A percentile compares a stretch with the other conserved stretches of the same genome.
Conservation (phyloP, 2,113 vertebrate species). For the Gadus chalcogrammus region DNA sequence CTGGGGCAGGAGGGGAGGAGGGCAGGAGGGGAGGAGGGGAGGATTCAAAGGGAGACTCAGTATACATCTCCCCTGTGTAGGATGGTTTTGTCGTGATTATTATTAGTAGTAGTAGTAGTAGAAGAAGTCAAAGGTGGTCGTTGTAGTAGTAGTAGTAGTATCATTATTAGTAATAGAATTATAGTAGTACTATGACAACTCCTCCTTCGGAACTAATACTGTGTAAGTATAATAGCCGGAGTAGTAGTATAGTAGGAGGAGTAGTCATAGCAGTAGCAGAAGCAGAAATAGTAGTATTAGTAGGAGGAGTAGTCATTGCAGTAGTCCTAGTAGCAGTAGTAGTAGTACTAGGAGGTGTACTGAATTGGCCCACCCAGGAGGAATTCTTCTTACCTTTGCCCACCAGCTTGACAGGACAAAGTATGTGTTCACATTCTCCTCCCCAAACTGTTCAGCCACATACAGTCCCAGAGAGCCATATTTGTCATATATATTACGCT, state of each 20-base stretch:
- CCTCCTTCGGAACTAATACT: too few relatives aligned
- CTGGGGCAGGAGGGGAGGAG: slow-evolving; percentile 57
- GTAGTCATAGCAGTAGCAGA: background rate
- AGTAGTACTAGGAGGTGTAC: too few relatives aligned
- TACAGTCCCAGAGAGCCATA: slow-evolving; percentile 97
- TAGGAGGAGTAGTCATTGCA: background rate
- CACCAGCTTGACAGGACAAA: slow-evolving; percentile 99
- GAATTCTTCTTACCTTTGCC: slow-evolving; percentile 85
- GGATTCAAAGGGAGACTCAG: too few relatives aligned
- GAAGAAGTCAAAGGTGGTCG: too few relatives aligned
- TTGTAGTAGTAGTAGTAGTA: too few relatives aligned
- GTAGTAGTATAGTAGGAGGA: too few relatives aligned
- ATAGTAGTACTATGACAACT: too few relatives aligned
- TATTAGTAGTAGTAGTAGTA: background rate
- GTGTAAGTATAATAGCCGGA: too few relatives aligned
- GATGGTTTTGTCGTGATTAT: background rate
- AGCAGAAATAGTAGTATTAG: background rate
- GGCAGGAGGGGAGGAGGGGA: background rate
- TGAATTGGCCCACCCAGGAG: background rate
- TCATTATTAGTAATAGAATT: too few relatives aligned
- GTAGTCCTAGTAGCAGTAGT: background rate
- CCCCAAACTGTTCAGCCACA: slow-evolving; percentile 97
- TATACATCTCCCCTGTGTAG: too few relatives aligned
- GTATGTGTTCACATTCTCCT: slow-evolving; percentile 99
- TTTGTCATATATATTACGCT: slow-evolving; percentile 97